A percentile compares a stretch with the other conserved stretches of the same genome.
Conservation (phyloP, 1,140 invertebrate species). For the Phortica variegata region DNA sequence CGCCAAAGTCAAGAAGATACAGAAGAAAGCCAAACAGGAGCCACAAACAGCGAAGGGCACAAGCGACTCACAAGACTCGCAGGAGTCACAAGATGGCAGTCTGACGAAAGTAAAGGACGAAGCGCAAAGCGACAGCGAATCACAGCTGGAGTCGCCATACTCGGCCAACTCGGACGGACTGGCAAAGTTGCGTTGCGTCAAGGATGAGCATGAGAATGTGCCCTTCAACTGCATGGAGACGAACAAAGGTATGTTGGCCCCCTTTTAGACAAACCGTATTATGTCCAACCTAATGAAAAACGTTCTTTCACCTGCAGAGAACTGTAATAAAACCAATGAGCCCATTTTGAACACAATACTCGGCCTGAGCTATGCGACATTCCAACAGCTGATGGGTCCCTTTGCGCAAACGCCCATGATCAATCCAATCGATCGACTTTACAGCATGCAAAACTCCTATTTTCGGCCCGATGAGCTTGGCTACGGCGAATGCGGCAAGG, state of each 20-base stretch:
- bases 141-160: conserved; percentile 51
- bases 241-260: conserved; percentile 40
- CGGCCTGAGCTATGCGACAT: conserved; percentile 55
- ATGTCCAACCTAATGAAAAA: neutral
- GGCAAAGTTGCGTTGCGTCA: conserved; percentile 39
- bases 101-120: conserved; percentile 62
- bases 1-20: conserved; percentile 74
- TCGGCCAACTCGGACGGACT: conserved; percentile 45
- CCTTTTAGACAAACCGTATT: conserved; percentile 1
- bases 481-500: conserved; percentile 47
- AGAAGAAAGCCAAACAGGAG: conserved; percentile 61
- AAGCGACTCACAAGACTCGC: conserved; percentile 57
- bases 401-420: conserved; percentile 56
- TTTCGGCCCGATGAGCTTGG: conserved; percentile 62
- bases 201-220: conserved; percentile 52
- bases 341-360: conserved; percentile 54
- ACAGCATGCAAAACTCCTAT: conserved; percentile 68
- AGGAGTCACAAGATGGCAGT: conserved; percentile 56
- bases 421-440: conserved; percentile 66
- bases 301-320: conserved; percentile 41
- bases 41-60: conserved; percentile 49
- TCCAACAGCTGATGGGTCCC: conserved; percentile 56
- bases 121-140: conserved; percentile 61
- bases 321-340: conserved; percentile 53
- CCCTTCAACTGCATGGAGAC: conserved; percentile 54